Evolutionary conservation across 2,113 vertebrate genomes (phyloP), one percentile per base, ranked within the genome.

Genomic region (Neomonachus schauinslandi): DNA sequence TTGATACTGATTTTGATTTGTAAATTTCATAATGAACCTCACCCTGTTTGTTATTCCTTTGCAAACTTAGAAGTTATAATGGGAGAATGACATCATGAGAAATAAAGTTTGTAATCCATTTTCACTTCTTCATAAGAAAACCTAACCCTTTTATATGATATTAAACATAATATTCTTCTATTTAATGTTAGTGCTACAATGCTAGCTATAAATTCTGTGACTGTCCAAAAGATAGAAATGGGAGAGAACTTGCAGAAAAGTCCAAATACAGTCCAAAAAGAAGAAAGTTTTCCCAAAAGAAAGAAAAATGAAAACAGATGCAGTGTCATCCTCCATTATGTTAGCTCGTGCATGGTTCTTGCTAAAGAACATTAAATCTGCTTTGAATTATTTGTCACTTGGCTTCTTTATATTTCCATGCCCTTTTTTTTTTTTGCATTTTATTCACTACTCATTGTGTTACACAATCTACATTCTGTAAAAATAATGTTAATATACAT

Each of bases 371-470:
- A 72, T 65, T 82, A 95, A 96, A 77, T 97, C 98, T 98, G 98
- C 93, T 98, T 98, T 89, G 84, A 97, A 98, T 98, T 98, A 98
- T 92, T 97, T 97, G 97, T 98, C 97, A 98, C 94, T 98, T 98
- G 97, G 97, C 97, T 97, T 96, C 96, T 98, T 97, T 95, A 95
- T 97, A 89, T 95, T 96, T 98, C 98, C 96, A 96, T 96, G 96
- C 95, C 92, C 74, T 94, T 89, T 88, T 98, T 63, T 65, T 65
- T 65, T 97, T 98, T 97, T 98, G 94, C 96, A 97, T 98, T 98
- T 96, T 95, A 88, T 97, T 97, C 97, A 98, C 94, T 95, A 96
- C 79, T 97, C 92, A 95, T 97, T 95, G 92, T 96, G 81, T 98
- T 98, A 97, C 84, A 82, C 97, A 98, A 98, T 97, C 94, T 94